Evolutionary conservation across 2,888 invertebrate genomes (phyloP).

Genomic region (Apoda limacodes): DNA sequence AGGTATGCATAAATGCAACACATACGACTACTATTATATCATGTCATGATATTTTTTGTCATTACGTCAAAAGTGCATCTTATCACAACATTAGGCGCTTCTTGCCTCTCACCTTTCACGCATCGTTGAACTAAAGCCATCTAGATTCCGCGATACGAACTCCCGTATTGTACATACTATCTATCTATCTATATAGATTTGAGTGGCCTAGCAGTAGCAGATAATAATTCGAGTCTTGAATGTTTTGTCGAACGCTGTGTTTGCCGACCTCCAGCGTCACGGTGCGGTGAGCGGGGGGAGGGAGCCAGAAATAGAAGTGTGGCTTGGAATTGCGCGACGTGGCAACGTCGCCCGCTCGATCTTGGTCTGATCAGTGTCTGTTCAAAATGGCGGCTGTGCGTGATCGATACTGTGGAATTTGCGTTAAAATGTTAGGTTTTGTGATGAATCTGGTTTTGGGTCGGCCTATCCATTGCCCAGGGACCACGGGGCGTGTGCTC

Average conservation of each 20-base stretch:
- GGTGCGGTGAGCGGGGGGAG: slow-evolving; percentile 33
- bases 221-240: slow-evolving; percentile 26
- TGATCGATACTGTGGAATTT: slow-evolving; percentile 67
- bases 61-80: no score
- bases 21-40: slow-evolving; percentile 30
- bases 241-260: slow-evolving; percentile 54
- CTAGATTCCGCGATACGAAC: no score
- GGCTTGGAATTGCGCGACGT: slow-evolving; percentile 58
- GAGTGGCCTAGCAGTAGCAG: slow-evolving; percentile 27
- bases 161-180: no score
- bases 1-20: slow-evolving; percentile 26
- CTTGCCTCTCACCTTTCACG: no score
- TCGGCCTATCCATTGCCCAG: slow-evolving; percentile 57
- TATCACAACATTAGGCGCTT: no score
- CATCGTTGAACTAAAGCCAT: no score
- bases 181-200: no score
- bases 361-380: slow-evolving; percentile 51
- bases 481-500: slow-evolving; percentile 48
- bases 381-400: slow-evolving; percentile 69
- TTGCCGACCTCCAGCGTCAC: slow-evolving; percentile 47
- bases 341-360: slow-evolving; percentile 58
- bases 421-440: slow-evolving; percentile 57
- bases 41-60: slow-evolving; percentile 42
- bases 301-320: slow-evolving; percentile 63
- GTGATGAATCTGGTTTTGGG: slow-evolving; percentile 62